Evolutionary conservation across 2,113 vertebrate species (phyloP).

Genomic region (Chaetops frenatus): DNA sequence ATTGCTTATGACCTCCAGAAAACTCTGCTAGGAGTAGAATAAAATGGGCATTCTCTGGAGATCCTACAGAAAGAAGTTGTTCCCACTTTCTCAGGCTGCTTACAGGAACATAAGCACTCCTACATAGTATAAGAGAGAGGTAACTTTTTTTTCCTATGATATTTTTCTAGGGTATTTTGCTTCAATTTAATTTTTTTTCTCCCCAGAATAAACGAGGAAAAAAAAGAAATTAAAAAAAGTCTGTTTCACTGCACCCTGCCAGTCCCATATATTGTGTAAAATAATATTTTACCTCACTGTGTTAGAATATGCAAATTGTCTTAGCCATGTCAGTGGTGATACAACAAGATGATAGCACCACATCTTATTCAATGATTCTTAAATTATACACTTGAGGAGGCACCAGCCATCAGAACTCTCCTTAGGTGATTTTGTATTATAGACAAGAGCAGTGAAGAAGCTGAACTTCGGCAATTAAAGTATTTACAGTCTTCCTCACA

Average conservation of each 20-base stretch:
- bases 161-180: background rate
- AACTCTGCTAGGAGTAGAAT: background rate
- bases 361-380: background rate
- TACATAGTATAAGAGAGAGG: background rate
- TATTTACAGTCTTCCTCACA: background rate
- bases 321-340: background rate
- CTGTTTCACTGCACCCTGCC: background rate
- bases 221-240: background rate
- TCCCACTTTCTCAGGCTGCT: background rate
- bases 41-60: background rate
- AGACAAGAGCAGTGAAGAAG: background rate
- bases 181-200: background rate
- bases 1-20: background rate
- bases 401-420: background rate
- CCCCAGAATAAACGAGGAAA: background rate
- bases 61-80: background rate
- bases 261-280: background rate
- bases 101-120: background rate
- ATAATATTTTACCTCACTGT: background rate
- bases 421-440: background rate
- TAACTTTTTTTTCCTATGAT: background rate
- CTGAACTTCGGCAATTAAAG: background rate
- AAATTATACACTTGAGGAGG: background rate
- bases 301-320: background rate
- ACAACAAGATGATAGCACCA: background rate